A percentile compares a stretch with the other conserved stretches of the same genome.
Evolutionary conservation across 2,113 vertebrate genomes (phyloP).

Genomic region (Rissa tridactyla): DNA sequence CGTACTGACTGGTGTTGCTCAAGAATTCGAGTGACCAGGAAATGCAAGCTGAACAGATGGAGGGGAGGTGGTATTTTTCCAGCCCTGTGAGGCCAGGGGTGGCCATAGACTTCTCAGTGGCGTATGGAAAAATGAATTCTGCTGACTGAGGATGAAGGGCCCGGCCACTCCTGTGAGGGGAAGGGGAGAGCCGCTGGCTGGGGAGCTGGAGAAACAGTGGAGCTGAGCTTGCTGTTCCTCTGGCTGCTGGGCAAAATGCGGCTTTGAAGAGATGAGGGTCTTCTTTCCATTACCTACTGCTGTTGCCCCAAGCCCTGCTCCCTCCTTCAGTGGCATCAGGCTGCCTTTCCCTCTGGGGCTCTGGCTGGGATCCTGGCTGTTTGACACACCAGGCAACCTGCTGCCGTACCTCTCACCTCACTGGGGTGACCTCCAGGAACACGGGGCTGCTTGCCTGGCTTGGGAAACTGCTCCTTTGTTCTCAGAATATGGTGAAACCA

Average conservation of each 20-base stretch:
- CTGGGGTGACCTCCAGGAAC: not conserved
- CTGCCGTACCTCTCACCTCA: not conserved
- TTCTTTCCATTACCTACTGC: not conserved
- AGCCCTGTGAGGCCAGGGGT: not conserved
- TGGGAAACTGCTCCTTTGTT: not conserved
- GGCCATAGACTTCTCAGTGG: not conserved
- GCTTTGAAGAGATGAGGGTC: not conserved
- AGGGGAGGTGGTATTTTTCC: not conserved
- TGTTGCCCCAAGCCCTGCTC: not conserved
- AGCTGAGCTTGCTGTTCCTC: not conserved
- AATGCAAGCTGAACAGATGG: rapidly evolving
- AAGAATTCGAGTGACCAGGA: not conserved
- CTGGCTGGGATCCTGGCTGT: not conserved
- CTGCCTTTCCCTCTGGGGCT: not conserved
- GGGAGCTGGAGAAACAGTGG: not conserved
- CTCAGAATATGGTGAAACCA: not conserved
- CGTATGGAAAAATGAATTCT: not conserved
- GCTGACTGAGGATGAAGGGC: not conserved
- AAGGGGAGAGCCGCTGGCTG: not conserved
- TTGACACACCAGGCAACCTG: not conserved
- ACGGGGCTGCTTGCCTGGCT: not conserved
- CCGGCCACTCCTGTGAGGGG: not conserved
- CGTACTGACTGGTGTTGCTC: not conserved
- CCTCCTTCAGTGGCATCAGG: not conserved
- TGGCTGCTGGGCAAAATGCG: not conserved